phyloP scores from a whole-genome alignment of 2,797 vertebrate species.

The Carapus acus region DNA sequence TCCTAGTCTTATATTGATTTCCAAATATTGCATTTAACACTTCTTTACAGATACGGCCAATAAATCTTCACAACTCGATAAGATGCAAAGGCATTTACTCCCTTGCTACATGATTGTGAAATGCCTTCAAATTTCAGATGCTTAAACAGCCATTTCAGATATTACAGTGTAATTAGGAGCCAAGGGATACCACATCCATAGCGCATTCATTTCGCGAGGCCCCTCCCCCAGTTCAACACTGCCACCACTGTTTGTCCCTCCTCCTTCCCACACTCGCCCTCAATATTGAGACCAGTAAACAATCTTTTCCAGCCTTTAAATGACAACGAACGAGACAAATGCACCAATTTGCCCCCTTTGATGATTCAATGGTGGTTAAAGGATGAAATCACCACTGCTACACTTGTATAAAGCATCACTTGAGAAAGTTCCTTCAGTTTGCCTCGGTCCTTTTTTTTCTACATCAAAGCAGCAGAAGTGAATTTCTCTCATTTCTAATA shows the following conservation, averaged over 20 bases:
- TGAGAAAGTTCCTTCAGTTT: constrained; percentile 12
- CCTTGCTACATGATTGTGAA: background rate
- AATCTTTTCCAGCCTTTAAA: constrained; percentile 59
- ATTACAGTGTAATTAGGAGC: constrained; percentile 55
- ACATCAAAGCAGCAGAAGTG: constrained; percentile 18
- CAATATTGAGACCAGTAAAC: constrained; percentile 61
- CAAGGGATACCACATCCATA: constrained; percentile 33
- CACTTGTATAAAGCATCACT: constrained; percentile 10
- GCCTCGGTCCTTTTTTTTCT: constrained; percentile 3
- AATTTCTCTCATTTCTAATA: constrained; percentile 52
- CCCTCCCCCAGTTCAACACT: constrained; percentile 58
- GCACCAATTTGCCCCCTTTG: constrained; percentile 52
- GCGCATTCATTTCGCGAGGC: constrained; percentile 41
- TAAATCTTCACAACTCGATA: constrained; percentile 45
- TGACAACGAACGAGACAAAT: constrained; percentile 65
- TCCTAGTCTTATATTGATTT: constrained; percentile 62
- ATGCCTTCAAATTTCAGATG: constrained; percentile 20
- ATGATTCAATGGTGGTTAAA: constrained; percentile 41
- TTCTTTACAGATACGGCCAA: constrained; percentile 34
- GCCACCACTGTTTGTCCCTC: constrained; percentile 42
- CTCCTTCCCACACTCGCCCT: constrained; percentile 22
- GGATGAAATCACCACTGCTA: constrained; percentile 30
- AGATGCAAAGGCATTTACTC: constrained; percentile 14
- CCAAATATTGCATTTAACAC: constrained; percentile 50
- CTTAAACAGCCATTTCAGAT: constrained; percentile 40